Base-by-base conservation (phyloP, 2,888 invertebrate genomes). In the Phymatocera aterrima region DNA sequence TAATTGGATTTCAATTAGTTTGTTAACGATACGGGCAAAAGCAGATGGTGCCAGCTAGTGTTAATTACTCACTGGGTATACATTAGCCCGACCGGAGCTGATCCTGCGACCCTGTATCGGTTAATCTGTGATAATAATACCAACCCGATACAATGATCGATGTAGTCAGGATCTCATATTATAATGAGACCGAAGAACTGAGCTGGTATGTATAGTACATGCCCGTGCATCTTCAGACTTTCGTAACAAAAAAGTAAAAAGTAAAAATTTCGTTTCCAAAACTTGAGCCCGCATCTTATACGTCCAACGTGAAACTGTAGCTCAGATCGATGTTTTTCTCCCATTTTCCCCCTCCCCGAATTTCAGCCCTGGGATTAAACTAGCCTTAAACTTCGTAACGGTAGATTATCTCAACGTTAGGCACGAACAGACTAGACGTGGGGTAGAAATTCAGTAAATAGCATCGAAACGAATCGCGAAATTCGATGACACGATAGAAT, bases 1-100 rank as follows among this genome's bases (percentile, higher is more conserved):
- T 43, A 87, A 89, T 89, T 88, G 88, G 87, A 87, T 87, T 88
- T 84, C 89, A 89, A 88, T 89, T 88, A 88, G 85, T 80, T 84
- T 83, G 86, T 83, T 84, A 85, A 85, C 83, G 86, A 85, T 85
- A 84, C 37, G 31, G 57, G 46, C 46, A n/a, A 21, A 51, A 72
- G 72, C 72, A 72, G 72, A 72, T 72, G 72, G 21, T 51, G 51
- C 72, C 72, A 2, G 31, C 61, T 51, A 34, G 34, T 72, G 68
- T 43, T 72, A 43, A 72, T 72, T 72, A 72, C 72, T 72, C 72
- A 72, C 72, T 5, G 46, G 48, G 51, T n/a, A 48, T 24, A 72
- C 43, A 43, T 54, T 72, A n/a, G n/a, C 31, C 72, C 68, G 10
- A 28, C 40, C 46, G 15, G 37, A 34, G 15, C 8, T 60, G 60